These are phyloP conservation scores for Lasius platythorax DNA, from an alignment of 2,888 invertebrate genomes.

Conservation along the genomic window DNA sequence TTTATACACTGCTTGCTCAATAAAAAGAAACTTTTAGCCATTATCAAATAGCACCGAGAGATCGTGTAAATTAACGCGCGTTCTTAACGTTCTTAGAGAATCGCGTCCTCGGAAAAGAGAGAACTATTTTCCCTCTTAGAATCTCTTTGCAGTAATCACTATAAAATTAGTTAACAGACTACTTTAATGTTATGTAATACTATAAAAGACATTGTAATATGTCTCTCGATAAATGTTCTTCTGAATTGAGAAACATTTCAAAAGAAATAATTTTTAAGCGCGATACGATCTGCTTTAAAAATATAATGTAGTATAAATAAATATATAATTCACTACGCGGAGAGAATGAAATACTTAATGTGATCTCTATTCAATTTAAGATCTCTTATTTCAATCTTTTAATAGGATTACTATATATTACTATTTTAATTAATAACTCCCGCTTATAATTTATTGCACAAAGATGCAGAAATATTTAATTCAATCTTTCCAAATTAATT, in stretches of 20 bases:
- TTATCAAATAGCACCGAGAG: neutral
- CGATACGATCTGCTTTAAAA: neutral
- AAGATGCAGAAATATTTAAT: constrained; percentile 3
- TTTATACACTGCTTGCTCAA: neutral
- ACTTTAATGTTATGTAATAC: neutral
- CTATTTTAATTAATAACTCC: constrained; percentile 18
- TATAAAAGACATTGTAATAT: neutral
- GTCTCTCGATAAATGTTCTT: neutral
- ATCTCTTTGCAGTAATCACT: neutral
- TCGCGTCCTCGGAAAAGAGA: constrained; percentile 6
- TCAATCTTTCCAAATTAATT: neutral
- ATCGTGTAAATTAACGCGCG: neutral
- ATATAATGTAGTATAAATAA: neutral
- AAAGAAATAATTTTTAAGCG: neutral
- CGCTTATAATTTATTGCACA: neutral
- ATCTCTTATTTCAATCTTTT: neutral
- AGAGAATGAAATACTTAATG: neutral
- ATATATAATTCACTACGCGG: neutral
- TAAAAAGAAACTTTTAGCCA: constrained; percentile 29
- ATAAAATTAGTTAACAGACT: constrained; percentile 16
- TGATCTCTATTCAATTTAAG: neutral
- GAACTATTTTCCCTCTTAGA: neutral
- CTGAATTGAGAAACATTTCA: neutral
- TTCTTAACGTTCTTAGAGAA: constrained; percentile 2
- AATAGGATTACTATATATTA: neutral